phyloP scores from a whole-genome alignment of 1,140 invertebrate genomes.

The Nasonia longicornis region DNA sequence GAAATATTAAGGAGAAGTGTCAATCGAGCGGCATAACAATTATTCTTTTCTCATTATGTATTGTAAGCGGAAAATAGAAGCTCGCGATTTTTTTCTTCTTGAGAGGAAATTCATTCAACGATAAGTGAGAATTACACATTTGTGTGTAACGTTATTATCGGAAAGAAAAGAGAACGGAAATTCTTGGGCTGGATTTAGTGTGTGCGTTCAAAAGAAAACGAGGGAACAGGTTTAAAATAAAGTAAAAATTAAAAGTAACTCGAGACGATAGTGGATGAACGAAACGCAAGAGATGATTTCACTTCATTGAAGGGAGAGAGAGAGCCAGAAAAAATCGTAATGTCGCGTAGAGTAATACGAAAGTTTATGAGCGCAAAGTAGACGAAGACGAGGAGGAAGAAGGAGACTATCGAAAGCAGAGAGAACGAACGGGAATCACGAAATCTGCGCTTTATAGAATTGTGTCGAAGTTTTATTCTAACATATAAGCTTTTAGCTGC shows the following conservation, averaged over 20 bases:
- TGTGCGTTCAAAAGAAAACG: slow-evolving; percentile 25
- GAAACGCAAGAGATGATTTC: neutral
- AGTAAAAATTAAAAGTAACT: neutral
- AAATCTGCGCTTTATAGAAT: slow-evolving; percentile 19
- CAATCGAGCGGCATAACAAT: slow-evolving; percentile 52
- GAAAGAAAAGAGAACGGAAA: slow-evolving; percentile 28
- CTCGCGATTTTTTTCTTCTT: slow-evolving; percentile 42
- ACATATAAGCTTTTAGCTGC: neutral
- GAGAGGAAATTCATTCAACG: slow-evolving; percentile 36
- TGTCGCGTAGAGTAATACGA: slow-evolving; percentile 29
- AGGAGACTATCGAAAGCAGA: slow-evolving; percentile 39
- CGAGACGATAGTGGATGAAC: neutral
- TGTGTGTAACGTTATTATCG: slow-evolving; percentile 6
- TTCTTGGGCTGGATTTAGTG: slow-evolving; percentile 19
- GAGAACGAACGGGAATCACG: slow-evolving; percentile 40
- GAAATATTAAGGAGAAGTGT: slow-evolving; percentile 63
- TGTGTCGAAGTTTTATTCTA: slow-evolving; percentile 14
- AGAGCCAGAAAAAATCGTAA: slow-evolving; percentile 17
- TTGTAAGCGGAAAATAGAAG: slow-evolving; percentile 43
- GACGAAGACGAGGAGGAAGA: slow-evolving; percentile 43
- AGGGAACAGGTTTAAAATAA: neutral
- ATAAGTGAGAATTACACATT: slow-evolving; percentile 6
- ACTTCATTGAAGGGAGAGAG: neutral
- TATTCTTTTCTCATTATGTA: slow-evolving; percentile 46
- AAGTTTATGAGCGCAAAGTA: slow-evolving; percentile 29